Base-by-base conservation (phyloP, 2,113 vertebrate species). In the Callorhinus ursinus region DNA sequence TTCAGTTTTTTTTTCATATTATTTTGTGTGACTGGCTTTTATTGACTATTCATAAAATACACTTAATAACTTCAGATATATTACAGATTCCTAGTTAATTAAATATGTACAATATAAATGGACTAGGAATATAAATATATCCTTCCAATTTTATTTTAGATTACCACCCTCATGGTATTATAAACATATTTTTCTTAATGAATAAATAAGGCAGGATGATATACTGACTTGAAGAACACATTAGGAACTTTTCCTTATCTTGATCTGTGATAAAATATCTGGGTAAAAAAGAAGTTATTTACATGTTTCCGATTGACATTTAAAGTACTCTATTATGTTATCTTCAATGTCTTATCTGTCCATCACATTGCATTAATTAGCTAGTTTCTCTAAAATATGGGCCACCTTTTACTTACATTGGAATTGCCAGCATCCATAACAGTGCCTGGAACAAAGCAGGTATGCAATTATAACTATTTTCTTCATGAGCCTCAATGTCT, bases 1-100 rank as follows among this genome's bases (percentile, higher is more conserved):
- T 95, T 96, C 61, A 88, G n/a, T 42, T 95, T 69, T 33, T 65
- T 91, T 92, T 67, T 21, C 21, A 46, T 83, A 85, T 51, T 89
- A 83, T 67, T 87, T 59, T 88, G 2, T 95, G 49, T 93, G 39
- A 26, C 18, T 69, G 19, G 14, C 8, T 90, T 93, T 93, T 74
- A 96, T 26, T 96, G 88, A 90, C 67, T 93, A 61, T 77, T 97
- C 67, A 87, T 36, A 93, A 97, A 93, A 3, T 72, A 0, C 5
- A 69, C 21, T 76, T 92, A 81, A 51, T 81, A 86, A 81, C 39
- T 82, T 88, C 33, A 94, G 12, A 92, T 90, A 49, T 83, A 84
- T 63, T 84, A n/a, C 19, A 71, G 46, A 51, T 71, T 71, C 7
- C 16, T 88, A 80, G 42, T 67, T 93, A 95, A 94, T 95, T 93